Evolutionary conservation across 2,113 vertebrate genomes (phyloP).

Genomic region (Spermophilus dauricus): DNA sequence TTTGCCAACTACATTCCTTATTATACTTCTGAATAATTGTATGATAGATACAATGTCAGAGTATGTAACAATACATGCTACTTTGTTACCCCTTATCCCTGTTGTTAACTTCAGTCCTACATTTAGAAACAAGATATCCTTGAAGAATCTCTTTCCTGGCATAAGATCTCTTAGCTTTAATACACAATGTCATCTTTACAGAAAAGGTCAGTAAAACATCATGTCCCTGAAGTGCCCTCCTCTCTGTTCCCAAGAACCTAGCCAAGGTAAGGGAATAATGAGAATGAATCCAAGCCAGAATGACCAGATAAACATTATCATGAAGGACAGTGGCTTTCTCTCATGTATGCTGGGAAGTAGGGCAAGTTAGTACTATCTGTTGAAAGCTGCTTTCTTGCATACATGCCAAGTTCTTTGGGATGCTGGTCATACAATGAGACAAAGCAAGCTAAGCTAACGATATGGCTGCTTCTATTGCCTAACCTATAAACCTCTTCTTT

Average conservation of each 20-base stretch:
- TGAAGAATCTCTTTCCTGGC: background rate
- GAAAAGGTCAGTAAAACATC: background rate
- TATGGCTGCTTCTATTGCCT: background rate
- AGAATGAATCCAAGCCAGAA: background rate
- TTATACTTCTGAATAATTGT: background rate
- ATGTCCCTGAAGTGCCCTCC: background rate
- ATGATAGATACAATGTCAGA: background rate
- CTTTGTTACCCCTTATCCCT: background rate
- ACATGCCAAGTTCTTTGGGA: background rate
- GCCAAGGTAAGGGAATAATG: background rate
- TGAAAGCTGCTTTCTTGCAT: background rate
- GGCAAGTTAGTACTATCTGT: background rate
- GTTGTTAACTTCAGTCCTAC: constrained; percentile 8
- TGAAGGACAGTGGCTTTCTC: background rate
- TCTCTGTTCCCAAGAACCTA: background rate
- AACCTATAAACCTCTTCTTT: background rate
- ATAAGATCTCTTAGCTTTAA: background rate
- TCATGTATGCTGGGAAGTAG: background rate
- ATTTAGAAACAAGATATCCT: background rate
- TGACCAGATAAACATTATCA: background rate
- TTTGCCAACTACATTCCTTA: background rate
- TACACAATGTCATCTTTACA: background rate
- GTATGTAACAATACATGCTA: background rate
- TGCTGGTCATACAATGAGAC: background rate
- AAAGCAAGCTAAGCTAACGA: background rate